Base-by-base conservation (phyloP, 2,888 invertebrate genomes). In the Trichacis sp. region DNA sequence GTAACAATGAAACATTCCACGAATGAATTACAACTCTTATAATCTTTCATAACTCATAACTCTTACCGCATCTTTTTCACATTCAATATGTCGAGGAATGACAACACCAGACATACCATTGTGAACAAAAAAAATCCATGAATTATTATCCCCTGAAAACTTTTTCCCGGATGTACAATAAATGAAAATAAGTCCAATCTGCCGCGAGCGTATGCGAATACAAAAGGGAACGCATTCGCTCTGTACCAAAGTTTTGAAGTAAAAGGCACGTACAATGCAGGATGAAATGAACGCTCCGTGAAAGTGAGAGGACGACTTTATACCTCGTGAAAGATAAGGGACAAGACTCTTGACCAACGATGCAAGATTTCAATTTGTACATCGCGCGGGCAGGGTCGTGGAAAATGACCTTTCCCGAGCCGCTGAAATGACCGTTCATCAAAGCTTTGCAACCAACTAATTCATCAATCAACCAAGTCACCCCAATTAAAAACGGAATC, bases 271-370 rank as follows among this genome's bases (percentile, higher is more conserved):
- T 40, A 29, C 50, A 46, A 52, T 45, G 60, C 43, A 58, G 48
- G n/a, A 55, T 15, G n/a, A 2, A 55, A 43, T 43, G 52, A 56
- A 59, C 36, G 59, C 67, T 52, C 49, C 56, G 63, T 63, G 63
- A 67, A 67, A 67, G 67, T 67, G 50, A 67, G 63, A 67, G 56
- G 66, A 54, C 57, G 55, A 49, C 30, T 47, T 50, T 8, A 14
- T 42, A 47, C 54, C 52, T 49, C 19, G 17, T 19, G 38, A n/a
- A 12, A 55, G 62, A 67, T 56, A 59, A 59, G 56, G 53, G 50
- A 33, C n/a, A 46, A 50, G 38, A 40, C 24, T 38, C 51, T 51
- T 53, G 55, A 48, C 57, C 60, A 54, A 56, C 51, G 47, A 59
- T 50, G 49, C 20, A 54, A 58, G 20, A 46, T 24, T 29, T 29